Conservation (phyloP, 1,140 invertebrate genomes). For the Parasteatoda tepidariorum region DNA sequence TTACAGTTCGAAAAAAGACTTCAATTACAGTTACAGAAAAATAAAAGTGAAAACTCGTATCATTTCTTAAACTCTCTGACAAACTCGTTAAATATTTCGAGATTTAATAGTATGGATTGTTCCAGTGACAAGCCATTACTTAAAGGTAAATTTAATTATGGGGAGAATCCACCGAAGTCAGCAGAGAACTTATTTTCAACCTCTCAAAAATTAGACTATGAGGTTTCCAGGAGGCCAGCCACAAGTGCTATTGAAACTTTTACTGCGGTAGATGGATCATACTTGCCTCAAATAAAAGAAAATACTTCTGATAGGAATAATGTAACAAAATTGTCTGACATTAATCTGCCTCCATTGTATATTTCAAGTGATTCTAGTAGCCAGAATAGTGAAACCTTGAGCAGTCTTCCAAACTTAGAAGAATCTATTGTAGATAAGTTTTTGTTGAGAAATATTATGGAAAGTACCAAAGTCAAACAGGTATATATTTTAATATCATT, state of each 20-base stretch:
- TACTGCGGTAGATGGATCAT: background rate
- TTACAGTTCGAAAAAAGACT: background rate
- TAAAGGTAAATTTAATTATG: background rate
- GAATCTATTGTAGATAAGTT: background rate
- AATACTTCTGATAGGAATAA: background rate
- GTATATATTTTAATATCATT: background rate
- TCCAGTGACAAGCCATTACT: background rate
- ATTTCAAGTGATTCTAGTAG: background rate
- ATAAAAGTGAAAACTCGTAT: constrained; percentile 20
- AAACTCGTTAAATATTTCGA: background rate
- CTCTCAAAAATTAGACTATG: background rate
- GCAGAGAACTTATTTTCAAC: background rate
- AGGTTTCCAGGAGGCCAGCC: background rate
- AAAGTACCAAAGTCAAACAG: background rate
- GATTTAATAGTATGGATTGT: background rate
- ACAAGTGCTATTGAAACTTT: background rate
- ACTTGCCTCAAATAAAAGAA: background rate
- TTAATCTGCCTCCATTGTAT: background rate
- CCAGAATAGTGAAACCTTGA: background rate
- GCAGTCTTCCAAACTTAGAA: no score
- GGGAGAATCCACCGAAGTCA: background rate
- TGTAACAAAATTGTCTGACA: background rate
- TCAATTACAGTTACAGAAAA: background rate
- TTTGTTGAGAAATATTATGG: constrained; percentile 7
- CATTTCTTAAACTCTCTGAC: constrained; percentile 11